These are phyloP conservation scores for Aleiodes leptofemur DNA, from an alignment of 2,888 invertebrate genomes.

Conservation along the genomic window DNA sequence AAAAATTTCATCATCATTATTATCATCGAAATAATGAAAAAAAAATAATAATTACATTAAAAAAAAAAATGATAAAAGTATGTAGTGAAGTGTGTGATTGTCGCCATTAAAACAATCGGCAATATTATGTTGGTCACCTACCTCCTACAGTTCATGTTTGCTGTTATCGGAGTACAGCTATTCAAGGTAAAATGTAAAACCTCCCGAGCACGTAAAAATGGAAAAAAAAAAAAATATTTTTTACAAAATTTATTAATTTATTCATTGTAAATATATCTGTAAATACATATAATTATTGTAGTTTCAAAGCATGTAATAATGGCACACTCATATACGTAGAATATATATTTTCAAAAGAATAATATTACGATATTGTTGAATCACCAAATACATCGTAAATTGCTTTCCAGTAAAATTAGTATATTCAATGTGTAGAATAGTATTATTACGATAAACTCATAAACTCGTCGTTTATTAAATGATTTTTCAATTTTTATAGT, in stretches of 20 bases:
- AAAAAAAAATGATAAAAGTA: constrained; percentile 82
- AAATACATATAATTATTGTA: constrained; percentile 10
- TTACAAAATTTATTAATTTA: constrained; percentile 5
- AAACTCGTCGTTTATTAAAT: not conserved
- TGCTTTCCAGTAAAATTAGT: constrained; percentile 22
- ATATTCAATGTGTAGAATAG: constrained; percentile 6
- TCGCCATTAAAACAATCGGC: constrained; percentile 99
- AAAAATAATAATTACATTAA: constrained; percentile 56
- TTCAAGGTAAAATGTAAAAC: constrained; percentile 97
- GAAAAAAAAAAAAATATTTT: constrained; percentile 45
- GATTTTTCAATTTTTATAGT: not conserved
- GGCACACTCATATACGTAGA: no score
- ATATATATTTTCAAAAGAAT: not conserved
- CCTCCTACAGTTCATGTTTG: constrained; percentile 99
- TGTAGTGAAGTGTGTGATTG: constrained; percentile 99
- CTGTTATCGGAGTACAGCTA: constrained; percentile 99
- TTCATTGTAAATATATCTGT: constrained; percentile 20
- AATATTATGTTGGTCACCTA: constrained; percentile 99
- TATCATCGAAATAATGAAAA: constrained; percentile 45
- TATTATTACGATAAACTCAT: not conserved
- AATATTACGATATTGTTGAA: constrained; percentile 8
- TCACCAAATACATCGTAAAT: not conserved
- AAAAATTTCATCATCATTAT: constrained; percentile 54
- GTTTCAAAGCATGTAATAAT: constrained; percentile 9
- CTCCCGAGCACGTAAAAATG: constrained; percentile 60